phyloP scores from a whole-genome alignment of 2,888 invertebrate genomes.

The Noctua janthe region DNA sequence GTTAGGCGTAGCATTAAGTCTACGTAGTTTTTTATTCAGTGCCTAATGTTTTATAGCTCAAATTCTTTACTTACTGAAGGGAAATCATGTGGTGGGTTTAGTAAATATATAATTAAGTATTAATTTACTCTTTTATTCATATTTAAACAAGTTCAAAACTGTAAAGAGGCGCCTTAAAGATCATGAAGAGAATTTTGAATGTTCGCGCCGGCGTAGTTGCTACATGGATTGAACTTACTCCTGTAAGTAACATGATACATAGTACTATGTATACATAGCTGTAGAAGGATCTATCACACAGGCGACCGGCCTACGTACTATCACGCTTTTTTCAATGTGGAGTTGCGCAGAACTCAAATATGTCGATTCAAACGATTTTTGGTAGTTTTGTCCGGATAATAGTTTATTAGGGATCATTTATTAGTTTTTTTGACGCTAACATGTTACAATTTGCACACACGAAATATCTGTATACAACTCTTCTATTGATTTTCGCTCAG shows the following conservation, averaged over 20 bases:
- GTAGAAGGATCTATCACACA: constrained; percentile 60
- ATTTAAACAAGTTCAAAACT: constrained; percentile 35
- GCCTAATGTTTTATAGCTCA: background rate
- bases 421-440: background rate
- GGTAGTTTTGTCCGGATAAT: constrained; percentile 43
- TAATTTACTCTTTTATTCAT: background rate
- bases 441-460: background rate
- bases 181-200: constrained; percentile 60
- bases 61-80: background rate
- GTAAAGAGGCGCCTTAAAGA: constrained; percentile 24
- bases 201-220: constrained; percentile 64
- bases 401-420: constrained; percentile 27
- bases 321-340: constrained; percentile 56
- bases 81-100: background rate
- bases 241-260: constrained; percentile 61
- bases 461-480: background rate
- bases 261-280: constrained; percentile 55
- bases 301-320: constrained; percentile 59
- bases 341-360: constrained; percentile 60
- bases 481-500: constrained; percentile 19
- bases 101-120: background rate
- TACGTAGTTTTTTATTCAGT: constrained; percentile 20
- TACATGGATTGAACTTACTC: constrained; percentile 56
- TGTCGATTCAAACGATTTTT: constrained; percentile 54
- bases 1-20: constrained; percentile 30